These are phyloP conservation scores for Lasioglossum malachurum DNA, from an alignment of 2,888 invertebrate species.

Conservation along the genomic window DNA sequence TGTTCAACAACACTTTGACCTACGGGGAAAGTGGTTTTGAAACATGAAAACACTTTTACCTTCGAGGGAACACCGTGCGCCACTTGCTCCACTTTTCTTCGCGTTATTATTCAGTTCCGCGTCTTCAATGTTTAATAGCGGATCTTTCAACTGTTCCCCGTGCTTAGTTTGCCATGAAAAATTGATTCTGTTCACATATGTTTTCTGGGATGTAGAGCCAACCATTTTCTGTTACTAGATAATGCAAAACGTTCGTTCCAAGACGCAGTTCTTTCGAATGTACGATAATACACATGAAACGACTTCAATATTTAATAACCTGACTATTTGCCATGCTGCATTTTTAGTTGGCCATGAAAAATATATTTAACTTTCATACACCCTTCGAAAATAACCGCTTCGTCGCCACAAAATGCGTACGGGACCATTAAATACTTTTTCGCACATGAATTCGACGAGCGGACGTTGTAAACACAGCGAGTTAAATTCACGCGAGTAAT, in stretches of 20 bases:
- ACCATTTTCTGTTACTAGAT: background rate
- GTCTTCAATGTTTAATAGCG: background rate
- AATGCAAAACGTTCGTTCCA: background rate
- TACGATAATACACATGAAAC: background rate
- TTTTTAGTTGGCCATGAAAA: background rate
- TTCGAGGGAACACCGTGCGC: background rate
- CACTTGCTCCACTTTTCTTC: background rate
- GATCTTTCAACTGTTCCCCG: background rate
- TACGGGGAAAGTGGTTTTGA: background rate
- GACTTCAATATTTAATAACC: background rate
- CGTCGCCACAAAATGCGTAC: background rate
- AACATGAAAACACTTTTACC: constrained; percentile 1
- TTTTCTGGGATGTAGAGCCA: background rate
- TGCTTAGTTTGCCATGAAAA: background rate
- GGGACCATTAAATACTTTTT: background rate
- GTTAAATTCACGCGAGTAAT: background rate
- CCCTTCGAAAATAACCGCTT: background rate
- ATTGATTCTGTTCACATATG: background rate
- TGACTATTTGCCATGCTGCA: background rate
- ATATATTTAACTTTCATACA: background rate
- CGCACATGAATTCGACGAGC: background rate
- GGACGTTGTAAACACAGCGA: background rate
- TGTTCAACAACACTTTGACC: background rate
- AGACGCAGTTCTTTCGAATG: background rate
- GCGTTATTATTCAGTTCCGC: background rate